Evolutionary conservation across 2,888 invertebrate species (phyloP).

Genomic region (Podotricha telesiphe): DNA sequence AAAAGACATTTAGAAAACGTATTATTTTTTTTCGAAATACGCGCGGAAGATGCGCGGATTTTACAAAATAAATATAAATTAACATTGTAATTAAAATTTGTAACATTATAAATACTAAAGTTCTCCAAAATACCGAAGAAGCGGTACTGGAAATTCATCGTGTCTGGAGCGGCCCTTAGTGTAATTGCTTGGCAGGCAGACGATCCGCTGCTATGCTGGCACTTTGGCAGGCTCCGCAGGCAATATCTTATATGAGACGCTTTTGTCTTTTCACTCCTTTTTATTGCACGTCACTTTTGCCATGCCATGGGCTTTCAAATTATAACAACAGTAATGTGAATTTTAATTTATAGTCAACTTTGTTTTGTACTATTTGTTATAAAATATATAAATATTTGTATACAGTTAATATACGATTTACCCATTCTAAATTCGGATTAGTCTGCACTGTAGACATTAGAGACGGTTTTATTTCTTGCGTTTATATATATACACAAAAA

Average conservation of each 20-base stretch:
- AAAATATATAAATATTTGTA: too few relatives aligned
- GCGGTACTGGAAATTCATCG: conserved; percentile 28
- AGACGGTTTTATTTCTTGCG: too few relatives aligned
- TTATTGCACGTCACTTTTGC: conserved; percentile 35
- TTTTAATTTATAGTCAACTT: background rate
- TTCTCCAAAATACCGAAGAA: conserved; percentile 22
- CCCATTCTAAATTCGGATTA: too few relatives aligned
- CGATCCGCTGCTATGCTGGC: conserved; percentile 33
- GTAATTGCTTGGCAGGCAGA: conserved; percentile 46
- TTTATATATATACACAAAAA: too few relatives aligned
- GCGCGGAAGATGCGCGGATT: too few relatives aligned
- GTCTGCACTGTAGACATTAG: too few relatives aligned
- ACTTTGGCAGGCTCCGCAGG: conserved; percentile 43
- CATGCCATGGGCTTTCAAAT: conserved; percentile 28
- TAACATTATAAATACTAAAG: background rate
- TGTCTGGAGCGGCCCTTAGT: conserved; percentile 36
- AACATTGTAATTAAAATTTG: background rate
- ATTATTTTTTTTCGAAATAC: too few relatives aligned
- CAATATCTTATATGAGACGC: conserved; percentile 37
- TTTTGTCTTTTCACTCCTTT: conserved; percentile 37
- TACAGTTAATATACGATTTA: too few relatives aligned
- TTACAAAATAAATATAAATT: background rate
- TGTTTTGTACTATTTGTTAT: background rate
- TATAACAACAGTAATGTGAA: conserved; percentile 2
- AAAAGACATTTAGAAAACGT: too few relatives aligned